Base-by-base conservation (phyloP, 2,797 vertebrate genomes). In the Cyprinella venusta region DNA sequence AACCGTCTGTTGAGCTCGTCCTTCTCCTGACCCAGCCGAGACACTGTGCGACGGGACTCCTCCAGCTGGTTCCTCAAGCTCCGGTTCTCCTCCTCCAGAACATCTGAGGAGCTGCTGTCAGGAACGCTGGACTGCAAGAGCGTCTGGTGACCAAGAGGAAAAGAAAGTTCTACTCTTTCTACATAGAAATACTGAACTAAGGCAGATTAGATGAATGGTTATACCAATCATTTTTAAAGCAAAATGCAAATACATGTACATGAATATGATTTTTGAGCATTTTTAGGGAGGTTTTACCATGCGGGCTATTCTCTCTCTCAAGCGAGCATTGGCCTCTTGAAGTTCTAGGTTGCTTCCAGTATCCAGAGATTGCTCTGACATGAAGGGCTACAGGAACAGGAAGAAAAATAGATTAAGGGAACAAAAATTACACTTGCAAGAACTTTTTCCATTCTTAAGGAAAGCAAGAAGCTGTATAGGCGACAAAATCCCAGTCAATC, bases 281-380 rank as follows among this genome's bases (percentile, higher is more conserved):
- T 15, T 85, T 56, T 75, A 64, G 64, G 61, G 79, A 63, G 24
- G 48, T 50, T 21, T 84, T 93, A 94, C 97, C 90, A 98, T 91
- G 79, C 94, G 95, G 80, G 93, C 85, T 68, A 98, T 91, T 86
- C 94, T 96, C 86, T 98, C 97, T 88, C 94, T 93, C 75, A 98
- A 95, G 19, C 96, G 94, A 0, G 88, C 72, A 92, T 98, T 97
- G 38, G 90, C 90, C 45, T 95, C 94, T 80, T 97, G 95, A 83
- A 97, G 95, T 59, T 95, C 94, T 87, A 74, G 19, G 19, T 80
- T 64, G 50, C 91, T 92, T 36, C 88, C 87, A 69, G 93, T 92
- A 80, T 81, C 82, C 40, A 93, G 89, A 5, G 94, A 93, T 30
- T 13, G 19, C 89, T 86, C 68, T 91, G 95, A 69, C 56, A 9